Conservation (phyloP, 2,797 vertebrate species). For the Molossus molossus region DNA sequence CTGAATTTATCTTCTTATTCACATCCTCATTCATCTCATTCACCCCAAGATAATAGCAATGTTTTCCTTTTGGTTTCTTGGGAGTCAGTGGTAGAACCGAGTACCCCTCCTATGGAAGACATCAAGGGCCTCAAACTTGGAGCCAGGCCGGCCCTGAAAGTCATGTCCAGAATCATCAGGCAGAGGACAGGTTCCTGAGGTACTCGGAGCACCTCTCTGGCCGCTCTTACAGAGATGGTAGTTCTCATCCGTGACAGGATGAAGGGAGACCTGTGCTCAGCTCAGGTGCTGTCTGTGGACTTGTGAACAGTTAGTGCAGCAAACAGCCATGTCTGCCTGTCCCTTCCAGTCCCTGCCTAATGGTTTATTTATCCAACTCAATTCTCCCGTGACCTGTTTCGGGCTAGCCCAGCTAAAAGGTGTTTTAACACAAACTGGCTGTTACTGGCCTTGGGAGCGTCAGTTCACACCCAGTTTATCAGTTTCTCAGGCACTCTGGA, state of each 20-base stretch:
- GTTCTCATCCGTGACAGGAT: neutral
- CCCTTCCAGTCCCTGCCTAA: neutral
- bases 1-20: constrained; percentile 13
- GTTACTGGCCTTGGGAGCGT: neutral
- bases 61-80: constrained; percentile 17
- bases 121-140: neutral
- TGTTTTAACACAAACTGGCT: constrained; percentile 28
- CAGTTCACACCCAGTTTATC: neutral
- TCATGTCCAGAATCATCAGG: neutral
- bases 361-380: neutral
- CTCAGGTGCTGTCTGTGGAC: neutral
- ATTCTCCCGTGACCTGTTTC: neutral
- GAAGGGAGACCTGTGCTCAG: neutral
- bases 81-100: neutral
- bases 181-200: neutral
- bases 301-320: neutral
- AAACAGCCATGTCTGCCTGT: neutral
- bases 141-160: neutral
- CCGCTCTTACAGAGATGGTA: neutral
- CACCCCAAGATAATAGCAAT: no score
- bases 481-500: constrained; percentile 28
- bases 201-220: neutral
- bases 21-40: neutral
- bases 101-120: neutral
- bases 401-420: neutral